phyloP scores from a whole-genome alignment of 37 sponge, comb jelly and placozoan species.

The Crambe crambe region DNA sequence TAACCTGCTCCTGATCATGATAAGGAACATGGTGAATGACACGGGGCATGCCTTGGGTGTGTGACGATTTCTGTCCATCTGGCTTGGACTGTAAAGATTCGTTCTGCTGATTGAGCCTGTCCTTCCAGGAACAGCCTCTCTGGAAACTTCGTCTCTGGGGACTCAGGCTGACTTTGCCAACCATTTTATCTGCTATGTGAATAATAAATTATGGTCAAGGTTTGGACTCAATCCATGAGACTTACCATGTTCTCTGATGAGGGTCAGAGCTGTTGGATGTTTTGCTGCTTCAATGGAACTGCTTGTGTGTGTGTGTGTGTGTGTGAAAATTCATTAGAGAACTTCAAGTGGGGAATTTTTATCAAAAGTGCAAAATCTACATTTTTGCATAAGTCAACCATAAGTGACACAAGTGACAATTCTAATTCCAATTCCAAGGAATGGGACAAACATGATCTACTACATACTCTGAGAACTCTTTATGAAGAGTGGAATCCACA shows the following conservation, averaged over 20 bases:
- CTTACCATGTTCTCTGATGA: constrained; percentile 64
- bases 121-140: constrained; percentile 70
- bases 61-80: background rate
- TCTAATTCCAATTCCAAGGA: too few relatives aligned
- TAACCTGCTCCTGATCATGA: constrained; percentile 26
- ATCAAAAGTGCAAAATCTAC: too few relatives aligned
- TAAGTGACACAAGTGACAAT: too few relatives aligned
- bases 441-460: too few relatives aligned
- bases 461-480: background rate
- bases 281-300: too few relatives aligned
- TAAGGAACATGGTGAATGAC: constrained; percentile 63
- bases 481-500: background rate
- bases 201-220: background rate
- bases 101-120: background rate
- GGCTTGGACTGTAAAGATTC: background rate
- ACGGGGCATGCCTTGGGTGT: background rate
- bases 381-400: too few relatives aligned
- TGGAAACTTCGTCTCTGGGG: constrained; percentile 76
- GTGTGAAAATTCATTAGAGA: too few relatives aligned
- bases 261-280: constrained; percentile 53
- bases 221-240: background rate
- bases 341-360: too few relatives aligned
- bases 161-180: constrained; percentile 55
- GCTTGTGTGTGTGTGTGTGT: too few relatives aligned
- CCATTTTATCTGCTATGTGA: background rate